Evolutionary conservation across 2,888 invertebrate genomes (phyloP), one percentile per base, ranked within the genome.

Genomic region (Asteroscopus sphinx): DNA sequence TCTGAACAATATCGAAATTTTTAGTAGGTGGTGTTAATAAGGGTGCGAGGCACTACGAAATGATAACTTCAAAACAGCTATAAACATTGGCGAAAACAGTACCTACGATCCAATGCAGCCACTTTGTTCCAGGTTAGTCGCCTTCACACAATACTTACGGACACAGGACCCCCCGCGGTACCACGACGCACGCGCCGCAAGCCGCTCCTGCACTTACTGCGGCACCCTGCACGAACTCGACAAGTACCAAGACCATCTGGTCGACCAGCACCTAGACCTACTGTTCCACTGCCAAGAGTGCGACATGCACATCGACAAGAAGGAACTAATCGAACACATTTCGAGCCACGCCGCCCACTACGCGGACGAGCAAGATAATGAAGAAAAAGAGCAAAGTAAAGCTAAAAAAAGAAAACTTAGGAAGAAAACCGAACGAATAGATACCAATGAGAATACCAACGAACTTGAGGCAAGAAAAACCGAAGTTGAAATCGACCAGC

Each of bases 241-340:
- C 9, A 42, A 36, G 8, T 81, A 76, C 74, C 51, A 60, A 16
- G 76, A 81, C 6, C 94, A 93, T 71, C 68, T 92, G 33, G 62
- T 84, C 30, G 64, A 77, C 17, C 68, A 66, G 1, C 93, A 93
- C 75, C 71, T 80, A 1, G 81, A 87, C 36, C 67, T 77, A 21
- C 76, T 93, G 55, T 91, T 93, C 77, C 88, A 87, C 57, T 94
- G 94, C 78, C 88, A 88, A 44, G 85, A 90, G 37, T 94, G 94
- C 78, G 80, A 87, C 62, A 69, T 78, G 6, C 89, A 86, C 72
- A 77, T 90, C 33, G 85, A 89, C 59, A 74, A 82, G 21, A 83
- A 77, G 26, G 81, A 86, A 32, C 84, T 93, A 46, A 74, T 90
- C 6, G 45, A 74, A 2, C 94, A 94, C 79, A 89, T 93, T 91